Base-by-base conservation (phyloP, 2,888 invertebrate genomes). In the Archips crataeganus region DNA sequence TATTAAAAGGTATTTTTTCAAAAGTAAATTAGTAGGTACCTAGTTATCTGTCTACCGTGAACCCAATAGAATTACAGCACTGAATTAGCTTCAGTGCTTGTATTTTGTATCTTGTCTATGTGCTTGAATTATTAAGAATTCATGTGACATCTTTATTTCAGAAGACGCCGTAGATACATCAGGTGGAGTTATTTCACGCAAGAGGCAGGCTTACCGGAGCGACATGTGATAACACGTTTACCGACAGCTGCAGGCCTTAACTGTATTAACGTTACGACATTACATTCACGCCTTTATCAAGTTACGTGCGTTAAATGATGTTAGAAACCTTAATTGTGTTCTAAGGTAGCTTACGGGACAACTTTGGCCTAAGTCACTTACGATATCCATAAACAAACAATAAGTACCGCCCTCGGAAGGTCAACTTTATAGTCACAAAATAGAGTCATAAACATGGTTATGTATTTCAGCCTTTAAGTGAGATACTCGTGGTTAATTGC, bases 261-360 rank as follows among this genome's bases (percentile, higher is more conserved):
- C 67, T 57, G 47, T 63, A 54, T 72, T 69, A 72, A 66, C 45
- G 61, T 11, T 54, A 64, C 63, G 32, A 69, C 36, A 49, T 59
- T 68, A 54, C 61, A 51, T 59, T 61, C 42, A 32, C 59, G 59
- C 32, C 64, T 47, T 68, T 73, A 73, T 68, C 62, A 68, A 73
- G 36, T 68, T 63, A 47, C 62, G 47, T 63, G 64, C 39, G 49
- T 65, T 32, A 47, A 66, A 73, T 47, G 42, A 39, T 63, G 68
- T 57, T 67, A 57, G 10, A 63, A 36, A 54, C 39, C 60, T 49
- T 39, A 63, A 68, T 73, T 73, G 68, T 72, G 42, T 71, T 60
- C 67, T 11, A 39, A 71, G 34, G 51, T 63, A 49, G 39, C 59
- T 47, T 32, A 32, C 23, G 65, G 36, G 49, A 42, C 51, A 64